phyloP scores from a whole-genome alignment of 2,888 invertebrate genomes.

The Plagiodera versicolora region DNA sequence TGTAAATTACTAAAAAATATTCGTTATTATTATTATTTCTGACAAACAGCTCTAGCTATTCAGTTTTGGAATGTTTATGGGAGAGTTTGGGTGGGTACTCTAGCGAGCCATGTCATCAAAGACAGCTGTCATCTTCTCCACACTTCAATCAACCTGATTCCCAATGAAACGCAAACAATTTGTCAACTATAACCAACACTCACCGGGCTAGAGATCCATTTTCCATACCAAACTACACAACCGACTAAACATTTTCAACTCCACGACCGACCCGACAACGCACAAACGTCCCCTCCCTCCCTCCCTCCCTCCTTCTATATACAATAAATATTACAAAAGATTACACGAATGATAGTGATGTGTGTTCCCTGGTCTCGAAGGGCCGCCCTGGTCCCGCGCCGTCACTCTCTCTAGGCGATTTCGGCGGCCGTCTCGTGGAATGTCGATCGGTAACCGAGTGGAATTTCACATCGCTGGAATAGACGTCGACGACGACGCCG shows the following conservation, averaged over 20 bases:
- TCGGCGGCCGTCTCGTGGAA: conserved; percentile 54
- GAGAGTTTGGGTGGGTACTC: no score
- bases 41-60: no score
- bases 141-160: no score
- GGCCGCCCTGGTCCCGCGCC: conserved; percentile 56
- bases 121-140: no score
- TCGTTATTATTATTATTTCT: no score
- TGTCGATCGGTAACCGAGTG: conserved; percentile 51
- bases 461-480: conserved; percentile 54
- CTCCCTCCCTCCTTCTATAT: conserved; percentile 23
- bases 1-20: no score
- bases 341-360: conserved; percentile 44
- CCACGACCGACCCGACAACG: neutral
- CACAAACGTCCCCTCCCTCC: no score
- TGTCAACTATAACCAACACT: no score
- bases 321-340: conserved; percentile 25
- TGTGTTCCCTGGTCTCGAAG: conserved; percentile 53
- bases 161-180: no score
- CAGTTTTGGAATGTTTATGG: no score
- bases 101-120: no score
- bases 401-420: conserved; percentile 43
- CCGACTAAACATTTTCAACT: neutral
- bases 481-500: conserved; percentile 40
- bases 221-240: neutral
- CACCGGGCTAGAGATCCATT: no score